Base-by-base conservation (phyloP, 2,888 invertebrate species). In the Tigriopus californicus region DNA sequence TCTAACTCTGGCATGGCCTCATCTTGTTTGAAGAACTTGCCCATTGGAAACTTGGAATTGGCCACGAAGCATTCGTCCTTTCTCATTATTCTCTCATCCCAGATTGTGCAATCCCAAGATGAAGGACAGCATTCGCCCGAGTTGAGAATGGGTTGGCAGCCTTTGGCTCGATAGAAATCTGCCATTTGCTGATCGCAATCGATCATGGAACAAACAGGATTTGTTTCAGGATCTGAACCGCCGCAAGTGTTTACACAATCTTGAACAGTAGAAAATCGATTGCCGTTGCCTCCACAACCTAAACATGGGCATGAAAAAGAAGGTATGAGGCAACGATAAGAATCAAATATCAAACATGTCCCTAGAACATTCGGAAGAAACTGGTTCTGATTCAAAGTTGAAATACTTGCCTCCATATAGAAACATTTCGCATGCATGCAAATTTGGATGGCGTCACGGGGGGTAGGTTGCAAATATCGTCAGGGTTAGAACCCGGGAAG, bases 101-200 rank as follows among this genome's bases (percentile, higher is more conserved):
- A 58, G 15, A 40, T 24, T 24, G 58, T 49, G 22, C 58, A 58
- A 33, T 58, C 58, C 58, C 58, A 58, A 46, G 24, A 13, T 15
- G 58, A 58, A 13, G 58, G 58, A 49, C 58, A 58, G 24, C 58
- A 58, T 49, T 58, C 58, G 48, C 58, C 58, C 22, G 44, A 6
- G 15, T 58, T 58, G 18, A 46, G 51, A 8, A 49, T 18, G 15
- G 58, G 58, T n/a, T 15, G 22, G 8, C 58, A 58, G 22, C 47
- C 58, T 40, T 57, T 57, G 57, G 57, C 57, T 20, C 15, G 18
- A 18, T 46, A 15, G 22, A 57, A 57, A 46, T 46, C 46, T 18
- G 41, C 41, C 24, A 41, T 20, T 13, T 13, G 13, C 15, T 57
- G 18, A 22, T 57, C 57, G 25, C 57, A 57, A 40, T 18, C 41